These are phyloP conservation scores for Spongilla lacustris DNA, from an alignment of 37 sponge, comb jelly and placozoan genomes.

Conservation along the genomic window DNA sequence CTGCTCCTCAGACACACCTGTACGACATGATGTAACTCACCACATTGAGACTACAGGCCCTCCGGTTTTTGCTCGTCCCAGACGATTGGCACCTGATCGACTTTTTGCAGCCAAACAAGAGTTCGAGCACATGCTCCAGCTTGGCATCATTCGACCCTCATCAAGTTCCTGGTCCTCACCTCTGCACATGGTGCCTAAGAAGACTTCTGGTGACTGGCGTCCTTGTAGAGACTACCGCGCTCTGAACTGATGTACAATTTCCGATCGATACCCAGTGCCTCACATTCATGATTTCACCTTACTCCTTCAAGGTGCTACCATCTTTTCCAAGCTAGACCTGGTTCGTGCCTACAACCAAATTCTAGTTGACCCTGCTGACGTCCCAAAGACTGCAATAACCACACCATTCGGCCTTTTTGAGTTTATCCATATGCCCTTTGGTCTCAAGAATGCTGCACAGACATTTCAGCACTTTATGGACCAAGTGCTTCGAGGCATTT, in stretches of 20 bases:
- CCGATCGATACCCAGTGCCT: conserved; percentile 73
- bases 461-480: conserved; percentile 66
- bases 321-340: conserved; percentile 69
- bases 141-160: conserved; percentile 72
- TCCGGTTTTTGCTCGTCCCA: conserved; percentile 27
- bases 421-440: conserved; percentile 57
- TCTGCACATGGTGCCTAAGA: conserved; percentile 74
- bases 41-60: conserved; percentile 47
- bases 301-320: conserved; percentile 49
- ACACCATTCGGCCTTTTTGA: conserved; percentile 73
- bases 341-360: conserved; percentile 58
- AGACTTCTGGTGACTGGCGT: conserved; percentile 58
- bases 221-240: conserved; percentile 81
- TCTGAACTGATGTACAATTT: conserved; percentile 55
- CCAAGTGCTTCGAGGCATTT: conserved; percentile 57
- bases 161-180: conserved; percentile 73
- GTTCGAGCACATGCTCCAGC: conserved; percentile 75
- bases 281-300: conserved; percentile 70
- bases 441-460: conserved; percentile 44
- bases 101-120: conserved; percentile 54
- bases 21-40: conserved; percentile 33
- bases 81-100: conserved; percentile 34
- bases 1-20: conserved; percentile 11
- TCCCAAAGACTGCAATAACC: conserved; percentile 40
- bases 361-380: conserved; percentile 40